Percentiles rank a stretch among this genome's conserved stretches.
Evolutionary conservation across 2,113 vertebrate species (phyloP).

Genomic region (Xiphophorus maculatus): DNA sequence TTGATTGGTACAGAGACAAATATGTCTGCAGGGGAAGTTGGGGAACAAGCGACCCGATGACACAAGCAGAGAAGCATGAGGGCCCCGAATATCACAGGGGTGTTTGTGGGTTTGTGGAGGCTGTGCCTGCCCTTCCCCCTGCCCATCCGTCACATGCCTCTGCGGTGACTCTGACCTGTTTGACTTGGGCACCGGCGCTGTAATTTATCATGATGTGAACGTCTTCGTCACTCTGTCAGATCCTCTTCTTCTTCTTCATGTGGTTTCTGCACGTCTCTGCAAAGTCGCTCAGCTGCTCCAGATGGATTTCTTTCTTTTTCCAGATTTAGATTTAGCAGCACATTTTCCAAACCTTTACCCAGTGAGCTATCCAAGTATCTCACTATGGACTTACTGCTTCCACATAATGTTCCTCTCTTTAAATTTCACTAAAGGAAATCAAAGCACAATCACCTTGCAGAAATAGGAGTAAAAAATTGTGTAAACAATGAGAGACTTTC

Average conservation of each 20-base stretch:
- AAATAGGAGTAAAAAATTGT: not conserved
- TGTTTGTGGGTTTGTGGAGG: constrained; percentile 24
- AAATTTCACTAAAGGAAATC: not conserved
- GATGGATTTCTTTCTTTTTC: not conserved
- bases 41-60: constrained; percentile 56
- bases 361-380: not conserved
- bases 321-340: not conserved
- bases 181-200: constrained; percentile 24
- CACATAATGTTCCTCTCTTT: not conserved
- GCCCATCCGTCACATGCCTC: constrained; percentile 29
- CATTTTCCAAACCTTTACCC: not conserved
- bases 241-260: not conserved
- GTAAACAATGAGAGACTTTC: not conserved
- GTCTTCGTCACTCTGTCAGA: not conserved
- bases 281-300: not conserved
- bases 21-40: constrained; percentile 29
- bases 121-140: not conserved
- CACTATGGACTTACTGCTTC: not conserved
- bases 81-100: constrained; percentile 55
- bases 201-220: constrained; percentile 33
- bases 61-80: constrained; percentile 67
- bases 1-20: constrained; percentile 75
- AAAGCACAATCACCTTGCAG: too few relatives aligned
- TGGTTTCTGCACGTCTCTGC: not conserved
- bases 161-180: constrained; percentile 37